These are phyloP conservation scores for Platycheirus rosarum DNA, from an alignment of 2,888 invertebrate species.

Conservation along the genomic window DNA sequence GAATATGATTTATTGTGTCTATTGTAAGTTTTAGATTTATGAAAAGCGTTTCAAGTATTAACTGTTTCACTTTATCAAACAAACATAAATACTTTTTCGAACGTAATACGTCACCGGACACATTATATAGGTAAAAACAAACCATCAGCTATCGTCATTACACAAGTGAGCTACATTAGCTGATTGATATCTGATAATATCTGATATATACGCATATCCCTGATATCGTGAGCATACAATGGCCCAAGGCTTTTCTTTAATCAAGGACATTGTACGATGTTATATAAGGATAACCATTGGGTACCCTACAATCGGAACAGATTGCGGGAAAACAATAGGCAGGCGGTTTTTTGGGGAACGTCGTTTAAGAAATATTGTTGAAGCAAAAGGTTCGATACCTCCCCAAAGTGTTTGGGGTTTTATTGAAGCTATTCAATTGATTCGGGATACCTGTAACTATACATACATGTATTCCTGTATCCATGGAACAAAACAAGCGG, in stretches of 20 bases:
- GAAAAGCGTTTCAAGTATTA: no score
- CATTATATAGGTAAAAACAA: no score
- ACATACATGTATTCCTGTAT: not conserved
- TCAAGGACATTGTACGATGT: not conserved
- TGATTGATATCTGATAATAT: not conserved
- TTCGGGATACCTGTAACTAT: constrained; percentile 2
- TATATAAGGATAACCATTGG: not conserved
- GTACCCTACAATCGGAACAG: not conserved
- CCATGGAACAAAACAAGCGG: constrained; percentile 13
- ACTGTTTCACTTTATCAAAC: no score
- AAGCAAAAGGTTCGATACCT: not conserved
- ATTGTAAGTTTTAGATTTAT: no score
- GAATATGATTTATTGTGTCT: no score
- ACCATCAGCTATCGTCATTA: no score
- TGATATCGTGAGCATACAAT: no score
- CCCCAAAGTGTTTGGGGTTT: constrained; percentile 2
- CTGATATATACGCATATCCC: no score
- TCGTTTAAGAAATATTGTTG: not conserved
- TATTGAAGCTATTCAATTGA: not conserved
- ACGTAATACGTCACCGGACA: no score
- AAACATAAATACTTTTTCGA: no score
- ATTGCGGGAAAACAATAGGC: not conserved
- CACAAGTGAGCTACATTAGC: not conserved
- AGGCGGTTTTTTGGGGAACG: not conserved
- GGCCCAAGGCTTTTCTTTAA: not conserved